These are phyloP conservation scores for Phenganax marumi DNA, from an alignment of 92 coral and sea anemone genomes.

Conservation along the genomic window DNA sequence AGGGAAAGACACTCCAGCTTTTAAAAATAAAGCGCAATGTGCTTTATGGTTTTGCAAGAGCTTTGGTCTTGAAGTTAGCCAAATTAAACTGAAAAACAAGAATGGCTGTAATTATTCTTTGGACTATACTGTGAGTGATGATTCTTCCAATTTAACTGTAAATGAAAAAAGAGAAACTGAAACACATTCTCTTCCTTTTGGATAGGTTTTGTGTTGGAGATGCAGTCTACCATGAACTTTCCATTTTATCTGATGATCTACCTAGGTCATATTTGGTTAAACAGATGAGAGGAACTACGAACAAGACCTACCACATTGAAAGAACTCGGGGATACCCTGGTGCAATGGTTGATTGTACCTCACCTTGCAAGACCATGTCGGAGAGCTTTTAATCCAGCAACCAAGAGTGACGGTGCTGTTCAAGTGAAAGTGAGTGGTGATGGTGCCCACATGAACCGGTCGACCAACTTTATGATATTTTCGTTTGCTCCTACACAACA, in stretches of 20 bases:
- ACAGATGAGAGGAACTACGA: neutral
- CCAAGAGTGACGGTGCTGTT: conserved; percentile 11
- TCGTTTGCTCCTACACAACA: conserved; percentile 51
- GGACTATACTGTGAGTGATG: neutral
- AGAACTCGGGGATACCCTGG: conserved; percentile 7
- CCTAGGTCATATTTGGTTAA: conserved; percentile 5
- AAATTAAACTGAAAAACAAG: conserved; percentile 48
- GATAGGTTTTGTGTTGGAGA: conserved; percentile 6
- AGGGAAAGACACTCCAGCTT: conserved; percentile 56
- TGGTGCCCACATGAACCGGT: conserved; percentile 54
- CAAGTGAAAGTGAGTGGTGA: conserved; percentile 60
- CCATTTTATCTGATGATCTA: conserved; percentile 5
- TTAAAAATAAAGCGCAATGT: conserved; percentile 64
- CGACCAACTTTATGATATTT: conserved; percentile 60
- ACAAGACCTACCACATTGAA: conserved; percentile 36
- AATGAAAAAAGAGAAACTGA: neutral
- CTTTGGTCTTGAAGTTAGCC: conserved; percentile 64
- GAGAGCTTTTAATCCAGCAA: conserved; percentile 11
- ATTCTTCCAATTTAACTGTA: neutral
- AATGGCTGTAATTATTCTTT: conserved; percentile 37
- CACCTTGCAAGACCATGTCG: neutral
- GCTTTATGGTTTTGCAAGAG: conserved; percentile 66
- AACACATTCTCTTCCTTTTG: neutral
- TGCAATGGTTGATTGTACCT: neutral
- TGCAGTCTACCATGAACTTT: conserved; percentile 1